Percentiles rank a stretch among this genome's conserved stretches.
phyloP scores from a whole-genome alignment of 2,113 vertebrate genomes.

The Struthio camelus region DNA sequence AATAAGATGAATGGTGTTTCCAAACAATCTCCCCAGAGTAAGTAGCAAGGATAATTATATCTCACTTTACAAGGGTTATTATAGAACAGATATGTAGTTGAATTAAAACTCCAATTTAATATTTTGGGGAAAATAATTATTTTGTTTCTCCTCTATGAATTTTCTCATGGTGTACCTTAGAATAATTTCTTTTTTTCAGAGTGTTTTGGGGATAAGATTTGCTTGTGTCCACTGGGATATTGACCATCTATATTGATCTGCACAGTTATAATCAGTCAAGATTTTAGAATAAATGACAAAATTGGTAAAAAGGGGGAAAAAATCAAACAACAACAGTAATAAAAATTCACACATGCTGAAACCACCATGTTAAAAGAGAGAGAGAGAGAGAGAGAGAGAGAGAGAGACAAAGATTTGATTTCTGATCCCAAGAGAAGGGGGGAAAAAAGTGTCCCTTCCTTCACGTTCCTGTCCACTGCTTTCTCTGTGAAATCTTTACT shows the following conservation, averaged over 20 bases:
- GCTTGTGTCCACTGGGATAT: neutral
- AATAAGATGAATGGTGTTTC: neutral
- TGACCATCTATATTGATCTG: neutral
- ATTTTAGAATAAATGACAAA: neutral
- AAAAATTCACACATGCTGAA: neutral
- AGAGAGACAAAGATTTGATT: neutral
- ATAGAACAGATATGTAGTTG: neutral
- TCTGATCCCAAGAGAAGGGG: rapidly evolving
- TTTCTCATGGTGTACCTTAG: neutral
- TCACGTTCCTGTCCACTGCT: neutral
- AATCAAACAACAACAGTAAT: neutral
- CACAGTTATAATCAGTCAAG: neutral
- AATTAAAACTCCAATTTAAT: neutral
- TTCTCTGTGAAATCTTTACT: neutral
- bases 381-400: neutral
- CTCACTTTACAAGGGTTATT: neutral
- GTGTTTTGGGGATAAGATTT: neutral
- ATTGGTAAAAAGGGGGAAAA: rapidly evolving
- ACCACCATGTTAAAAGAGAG: neutral
- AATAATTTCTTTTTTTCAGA: neutral
- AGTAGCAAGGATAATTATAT: neutral
- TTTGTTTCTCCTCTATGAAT: neutral
- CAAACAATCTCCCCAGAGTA: neutral
- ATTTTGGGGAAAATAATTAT: neutral
- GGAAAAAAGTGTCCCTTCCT: neutral